Conservation (phyloP, 2,797 vertebrate species). For the Chaunax sp. region DNA sequence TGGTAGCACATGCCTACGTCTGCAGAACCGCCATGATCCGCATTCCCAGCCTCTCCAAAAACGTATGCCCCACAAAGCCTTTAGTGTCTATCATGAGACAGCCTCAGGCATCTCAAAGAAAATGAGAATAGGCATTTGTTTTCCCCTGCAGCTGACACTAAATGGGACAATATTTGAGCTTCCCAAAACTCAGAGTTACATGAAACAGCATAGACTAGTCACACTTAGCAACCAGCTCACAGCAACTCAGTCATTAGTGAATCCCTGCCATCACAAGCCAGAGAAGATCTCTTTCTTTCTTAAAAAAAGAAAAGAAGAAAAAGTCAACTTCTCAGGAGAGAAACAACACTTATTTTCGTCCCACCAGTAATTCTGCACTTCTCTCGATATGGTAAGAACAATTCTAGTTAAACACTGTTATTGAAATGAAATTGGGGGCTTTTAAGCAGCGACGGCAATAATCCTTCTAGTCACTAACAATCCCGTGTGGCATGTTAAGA, state of each 20-base stretch:
- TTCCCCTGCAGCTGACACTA: slow-evolving; percentile 52
- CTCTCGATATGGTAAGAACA: slow-evolving; percentile 13
- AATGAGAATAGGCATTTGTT: slow-evolving; percentile 45
- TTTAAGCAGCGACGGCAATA: slow-evolving; percentile 2
- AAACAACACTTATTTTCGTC: slow-evolving; percentile 27
- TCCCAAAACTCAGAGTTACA: slow-evolving; percentile 42
- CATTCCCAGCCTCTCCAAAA: slow-evolving; percentile 9
- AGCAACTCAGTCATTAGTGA: slow-evolving; percentile 46
- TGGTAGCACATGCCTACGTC: neutral
- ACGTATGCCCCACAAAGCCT: neutral
- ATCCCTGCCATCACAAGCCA: slow-evolving; percentile 33
- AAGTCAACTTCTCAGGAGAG: slow-evolving; percentile 17
- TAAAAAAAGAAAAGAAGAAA: neutral
- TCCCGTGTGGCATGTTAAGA: slow-evolving; percentile 4
- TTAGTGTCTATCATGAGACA: slow-evolving; percentile 24
- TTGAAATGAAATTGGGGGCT: slow-evolving; percentile 5
- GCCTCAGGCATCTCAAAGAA: slow-evolving; percentile 30
- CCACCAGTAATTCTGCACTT: slow-evolving; percentile 10
- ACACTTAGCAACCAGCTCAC: slow-evolving; percentile 35
- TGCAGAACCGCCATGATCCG: slow-evolving; percentile 27
- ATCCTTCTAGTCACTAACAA: slow-evolving; percentile 15
- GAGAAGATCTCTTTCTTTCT: neutral
- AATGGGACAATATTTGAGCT: slow-evolving; percentile 58
- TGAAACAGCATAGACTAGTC: slow-evolving; percentile 29
- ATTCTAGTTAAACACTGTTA: slow-evolving; percentile 6